Percentiles rank a stretch among this genome's conserved stretches.
These are phyloP conservation scores for Notolepis coatsorum DNA, from an alignment of 2,797 vertebrate genomes.

Conservation along the genomic window DNA sequence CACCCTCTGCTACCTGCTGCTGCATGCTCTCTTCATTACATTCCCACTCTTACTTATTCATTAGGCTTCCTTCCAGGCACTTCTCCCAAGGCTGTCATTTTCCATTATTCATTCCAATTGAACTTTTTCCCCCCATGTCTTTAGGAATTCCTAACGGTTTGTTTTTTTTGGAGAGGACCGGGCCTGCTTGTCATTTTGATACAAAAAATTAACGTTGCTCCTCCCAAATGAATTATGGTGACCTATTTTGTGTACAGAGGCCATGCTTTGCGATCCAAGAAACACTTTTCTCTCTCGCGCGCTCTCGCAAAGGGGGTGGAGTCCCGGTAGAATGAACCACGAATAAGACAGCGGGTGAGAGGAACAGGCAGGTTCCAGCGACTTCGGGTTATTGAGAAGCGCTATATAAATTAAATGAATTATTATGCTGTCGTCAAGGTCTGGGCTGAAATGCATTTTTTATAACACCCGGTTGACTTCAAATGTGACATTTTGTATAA, in stretches of 20 bases:
- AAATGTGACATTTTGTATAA: background rate
- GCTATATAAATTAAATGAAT: no score
- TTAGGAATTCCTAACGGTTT: slow-evolving; percentile 28
- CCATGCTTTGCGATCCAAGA: slow-evolving; percentile 12
- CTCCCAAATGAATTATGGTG: slow-evolving; percentile 20
- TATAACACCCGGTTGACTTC: background rate
- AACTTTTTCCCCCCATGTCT: slow-evolving; percentile 27
- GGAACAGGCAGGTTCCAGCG: no score
- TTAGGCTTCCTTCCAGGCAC: slow-evolving; percentile 21
- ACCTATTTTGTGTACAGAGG: slow-evolving; percentile 29
- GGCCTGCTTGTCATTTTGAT: slow-evolving; percentile 31
- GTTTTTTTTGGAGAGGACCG: slow-evolving; percentile 13
- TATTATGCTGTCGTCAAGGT: no score
- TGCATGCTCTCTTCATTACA: background rate
- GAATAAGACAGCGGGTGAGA: no score
- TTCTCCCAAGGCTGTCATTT: slow-evolving; percentile 19
- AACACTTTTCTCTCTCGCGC: background rate
- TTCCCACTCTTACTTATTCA: slow-evolving; percentile 18
- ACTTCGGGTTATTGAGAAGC: no score
- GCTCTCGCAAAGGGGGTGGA: background rate
- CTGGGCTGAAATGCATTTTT: no score
- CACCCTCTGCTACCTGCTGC: slow-evolving; percentile 19
- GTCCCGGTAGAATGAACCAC: background rate
- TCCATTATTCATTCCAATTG: slow-evolving; percentile 35
- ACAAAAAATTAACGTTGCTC: slow-evolving; percentile 30